A percentile compares a stretch with the other conserved stretches of the same genome.
These are phyloP conservation scores for Sesia apiformis DNA, from an alignment of 2,888 invertebrate genomes.

Conservation along the genomic window DNA sequence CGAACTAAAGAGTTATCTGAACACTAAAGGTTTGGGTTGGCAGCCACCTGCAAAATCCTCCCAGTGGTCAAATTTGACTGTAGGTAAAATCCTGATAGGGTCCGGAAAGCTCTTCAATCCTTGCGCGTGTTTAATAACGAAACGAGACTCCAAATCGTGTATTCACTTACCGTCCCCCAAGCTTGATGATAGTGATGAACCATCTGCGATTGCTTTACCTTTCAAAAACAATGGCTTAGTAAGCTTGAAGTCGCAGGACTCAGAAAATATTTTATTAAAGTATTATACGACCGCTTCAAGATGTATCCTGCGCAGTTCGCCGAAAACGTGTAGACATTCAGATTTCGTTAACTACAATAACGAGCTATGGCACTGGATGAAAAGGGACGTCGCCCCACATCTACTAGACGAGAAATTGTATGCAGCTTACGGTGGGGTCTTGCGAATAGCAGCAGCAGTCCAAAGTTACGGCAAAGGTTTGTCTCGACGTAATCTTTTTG, in stretches of 20 bases:
- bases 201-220: slow-evolving; percentile 48
- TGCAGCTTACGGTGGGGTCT: slow-evolving; percentile 51
- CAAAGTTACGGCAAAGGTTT: slow-evolving; percentile 56
- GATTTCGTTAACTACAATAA: slow-evolving; percentile 60
- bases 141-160: slow-evolving; percentile 46
- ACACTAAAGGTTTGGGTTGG: slow-evolving; percentile 60
- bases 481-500: slow-evolving; percentile 44
- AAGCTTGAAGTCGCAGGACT: slow-evolving; percentile 35
- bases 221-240: slow-evolving; percentile 45
- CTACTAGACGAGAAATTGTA: slow-evolving; percentile 52
- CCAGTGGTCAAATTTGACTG: slow-evolving; percentile 47
- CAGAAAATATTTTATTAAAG: slow-evolving; percentile 47
- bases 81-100: slow-evolving; percentile 46
- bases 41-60: slow-evolving; percentile 29
- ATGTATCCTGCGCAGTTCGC: slow-evolving; percentile 50
- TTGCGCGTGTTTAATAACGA: slow-evolving; percentile 38
- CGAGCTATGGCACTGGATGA: slow-evolving; percentile 65
- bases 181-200: slow-evolving; percentile 36
- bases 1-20: slow-evolving; percentile 35
- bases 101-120: slow-evolving; percentile 37
- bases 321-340: slow-evolving; percentile 43
- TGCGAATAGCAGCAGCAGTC: slow-evolving; percentile 57
- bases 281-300: slow-evolving; percentile 54
- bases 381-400: slow-evolving; percentile 53
- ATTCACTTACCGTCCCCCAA: slow-evolving; percentile 49